Percentiles rank a stretch among this genome's conserved stretches.
These are phyloP conservation scores for Sebastes iracundus DNA, from an alignment of 2,797 vertebrate species.

Conservation along the genomic window DNA sequence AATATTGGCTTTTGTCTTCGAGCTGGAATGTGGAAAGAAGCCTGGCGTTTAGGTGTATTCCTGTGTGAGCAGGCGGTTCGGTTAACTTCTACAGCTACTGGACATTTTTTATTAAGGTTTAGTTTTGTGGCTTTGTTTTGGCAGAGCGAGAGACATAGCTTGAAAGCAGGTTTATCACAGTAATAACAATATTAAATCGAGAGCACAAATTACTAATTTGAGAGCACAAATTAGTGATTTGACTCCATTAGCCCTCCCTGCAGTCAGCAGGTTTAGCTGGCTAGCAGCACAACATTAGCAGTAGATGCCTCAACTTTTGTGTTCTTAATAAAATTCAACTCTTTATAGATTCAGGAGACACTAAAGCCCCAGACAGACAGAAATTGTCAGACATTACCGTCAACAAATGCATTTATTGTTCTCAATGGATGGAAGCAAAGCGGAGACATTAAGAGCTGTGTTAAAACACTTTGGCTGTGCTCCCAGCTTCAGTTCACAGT, in stretches of 20 bases:
- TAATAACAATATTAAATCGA: neutral
- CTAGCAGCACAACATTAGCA: neutral
- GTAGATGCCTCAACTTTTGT: neutral
- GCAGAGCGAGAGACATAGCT: neutral
- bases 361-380: slow-evolving; percentile 20
- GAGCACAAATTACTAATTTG: neutral
- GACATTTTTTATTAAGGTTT: neutral
- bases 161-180: neutral
- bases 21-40: neutral
- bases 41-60: neutral
- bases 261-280: neutral
- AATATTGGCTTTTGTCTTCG: neutral
- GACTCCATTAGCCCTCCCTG: neutral
- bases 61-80: neutral
- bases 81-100: neutral
- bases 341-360: slow-evolving; percentile 8
- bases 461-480: slow-evolving; percentile 29
- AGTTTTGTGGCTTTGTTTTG: neutral
- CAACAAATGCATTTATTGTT: slow-evolving; percentile 44
- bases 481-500: slow-evolving; percentile 27
- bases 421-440: slow-evolving; percentile 36
- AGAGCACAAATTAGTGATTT: neutral
- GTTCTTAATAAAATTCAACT: slow-evolving; percentile 16
- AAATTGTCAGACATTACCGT: slow-evolving; percentile 35
- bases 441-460: slow-evolving; percentile 36